Percentiles rank a stretch among this genome's conserved stretches.
phyloP scores from a whole-genome alignment of 2,113 vertebrate species.

The Addax nasomaculatus region DNA sequence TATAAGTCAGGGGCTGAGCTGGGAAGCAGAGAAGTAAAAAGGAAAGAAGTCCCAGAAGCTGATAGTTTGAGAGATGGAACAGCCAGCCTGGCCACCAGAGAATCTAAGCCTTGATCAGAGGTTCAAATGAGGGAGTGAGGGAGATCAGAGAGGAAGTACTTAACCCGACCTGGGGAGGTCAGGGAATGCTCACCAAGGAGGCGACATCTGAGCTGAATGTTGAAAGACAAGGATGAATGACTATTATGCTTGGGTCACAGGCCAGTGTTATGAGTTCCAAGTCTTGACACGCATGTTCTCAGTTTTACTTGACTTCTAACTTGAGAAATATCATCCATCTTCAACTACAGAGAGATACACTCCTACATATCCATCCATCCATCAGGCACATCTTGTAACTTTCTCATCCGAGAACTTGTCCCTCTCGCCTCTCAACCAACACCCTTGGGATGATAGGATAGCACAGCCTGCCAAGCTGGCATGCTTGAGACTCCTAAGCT shows the following conservation, averaged over 20 bases:
- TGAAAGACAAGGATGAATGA: conserved; percentile 24
- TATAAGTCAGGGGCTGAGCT: background rate
- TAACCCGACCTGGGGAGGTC: background rate
- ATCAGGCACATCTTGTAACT: background rate
- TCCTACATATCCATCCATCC: background rate
- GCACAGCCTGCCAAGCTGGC: background rate
- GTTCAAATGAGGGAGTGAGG: background rate
- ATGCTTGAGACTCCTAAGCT: background rate
- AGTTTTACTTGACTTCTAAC: background rate
- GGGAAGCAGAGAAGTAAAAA: background rate
- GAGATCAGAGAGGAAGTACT: background rate
- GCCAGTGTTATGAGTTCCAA: background rate
- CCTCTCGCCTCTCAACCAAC: background rate
- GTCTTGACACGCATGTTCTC: background rate
- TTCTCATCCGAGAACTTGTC: background rate
- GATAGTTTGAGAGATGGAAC: background rate
- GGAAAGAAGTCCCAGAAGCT: background rate
- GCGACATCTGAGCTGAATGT: background rate
- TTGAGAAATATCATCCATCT: background rate
- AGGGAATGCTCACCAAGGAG: background rate
- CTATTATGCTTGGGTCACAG: background rate
- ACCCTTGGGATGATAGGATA: background rate
- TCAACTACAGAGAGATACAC: background rate
- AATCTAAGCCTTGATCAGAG: background rate
- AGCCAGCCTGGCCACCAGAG: background rate